Base-by-base conservation (phyloP, 2,797 vertebrate genomes). In the Heteromormyrus szaboi region DNA sequence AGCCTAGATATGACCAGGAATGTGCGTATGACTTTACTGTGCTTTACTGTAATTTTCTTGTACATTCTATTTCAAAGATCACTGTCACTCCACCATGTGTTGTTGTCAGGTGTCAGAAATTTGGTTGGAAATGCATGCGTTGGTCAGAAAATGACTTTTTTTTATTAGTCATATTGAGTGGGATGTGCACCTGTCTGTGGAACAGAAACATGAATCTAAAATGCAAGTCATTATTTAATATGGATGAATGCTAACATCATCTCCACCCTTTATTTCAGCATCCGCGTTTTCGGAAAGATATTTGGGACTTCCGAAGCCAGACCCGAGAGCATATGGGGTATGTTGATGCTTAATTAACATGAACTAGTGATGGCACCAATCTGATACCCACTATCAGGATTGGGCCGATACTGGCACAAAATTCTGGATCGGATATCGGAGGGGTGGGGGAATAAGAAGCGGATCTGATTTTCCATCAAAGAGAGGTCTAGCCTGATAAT, bases 231-330 rank as follows among this genome's bases (percentile, higher is more conserved):
- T 19, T 11, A 44, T 29, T 44, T 44, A 44, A 85, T 51, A 46
- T 17, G 22, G 46, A 51, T 25, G 33, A 59, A 72, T 17, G 68
- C 54, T 89, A 51, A 86, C 59, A 22, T 4, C 33, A 37, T 87
- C 11, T 88, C 44, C 7, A 86, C 2, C 88, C 90, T 88, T 90
- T 9, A n/a, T 90, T 92, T 92, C 91, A 99, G 99, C 98, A 0
- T 99, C 99, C 4, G 98, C 98, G 0, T 99, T 99, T 94, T 99
- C 99, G 0, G 99, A 99, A 92, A 92, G 98, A 90, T 99, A 99
- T 88, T 93, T 99, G 37, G 99, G 99, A 65, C 94, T 97, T 89
- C 96, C 97, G 0, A 98, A 98, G 91, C 96, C 97, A 0, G 98
- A 99, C 92, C 95, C 97, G 33, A 96, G 96, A 91, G 96, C 96